Evolutionary conservation across 2,797 vertebrate genomes (phyloP), one percentile per base, ranked within the genome.

Genomic region (Buphagus erythrorhynchus): DNA sequence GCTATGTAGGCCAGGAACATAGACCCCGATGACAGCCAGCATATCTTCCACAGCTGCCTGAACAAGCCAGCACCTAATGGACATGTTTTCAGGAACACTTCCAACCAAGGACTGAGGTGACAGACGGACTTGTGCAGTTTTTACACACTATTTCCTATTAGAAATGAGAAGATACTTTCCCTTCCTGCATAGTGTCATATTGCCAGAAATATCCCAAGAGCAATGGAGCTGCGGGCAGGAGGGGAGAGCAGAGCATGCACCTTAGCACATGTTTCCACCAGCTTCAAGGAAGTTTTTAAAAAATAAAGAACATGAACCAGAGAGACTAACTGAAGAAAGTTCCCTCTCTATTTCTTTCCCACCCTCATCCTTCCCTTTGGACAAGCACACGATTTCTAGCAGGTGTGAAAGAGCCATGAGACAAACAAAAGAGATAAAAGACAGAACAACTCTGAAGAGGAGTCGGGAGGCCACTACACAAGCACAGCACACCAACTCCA

Each of bases 331-430:
- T n/a, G 68, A 68, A 91, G 31, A 28, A 82, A 91, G 48, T 48
- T 75, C 52, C 40, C 28, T 68, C 16, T 86, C 24, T 7, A 21
- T 43, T 75, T 65, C 75, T 49, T 62, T 76, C 69, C 72, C 40
- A 33, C 80, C 77, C 25, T 77, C 86, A 76, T 42, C 45, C 72
- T 84, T 95, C 82, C 68, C 73, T 78, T 79, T 73, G 90, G 95
- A 95, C 79, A 84, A 86, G 81, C 72, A 68, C 61, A 76, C 0
- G 25, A 94, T 97, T 97, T 95, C 93, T 78, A 91, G 96, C 97
- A 98, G 97, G 98, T 98, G 97, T 97, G 97, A 98, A 96, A 93
- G 93, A 96, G 94, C 95, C 95, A 90, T 76, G 95, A 96, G 83
- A 95, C 96, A 97, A 96, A 97, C 79, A 96, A 92, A 96, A 88